Base-by-base conservation (phyloP, 1,140 invertebrate genomes). In the Caerostris extrusa region DNA sequence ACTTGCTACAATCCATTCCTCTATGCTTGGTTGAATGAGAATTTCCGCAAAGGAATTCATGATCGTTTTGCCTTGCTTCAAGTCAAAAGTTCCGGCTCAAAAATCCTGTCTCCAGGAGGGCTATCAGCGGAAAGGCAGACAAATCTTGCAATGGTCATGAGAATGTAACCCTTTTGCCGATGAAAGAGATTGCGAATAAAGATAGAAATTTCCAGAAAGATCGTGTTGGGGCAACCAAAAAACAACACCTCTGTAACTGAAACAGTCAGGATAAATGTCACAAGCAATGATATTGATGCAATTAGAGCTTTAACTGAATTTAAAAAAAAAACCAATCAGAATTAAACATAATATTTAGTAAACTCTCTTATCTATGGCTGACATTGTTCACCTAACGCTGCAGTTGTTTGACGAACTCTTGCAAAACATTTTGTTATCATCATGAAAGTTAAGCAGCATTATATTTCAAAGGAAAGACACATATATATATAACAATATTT, bases 1-100 rank as follows among this genome's bases (percentile, higher is more conserved):
- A 96, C 96, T 7, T 96, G 96, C 88, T 96, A 96, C 94, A 97
- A 97, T 94, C 97, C 97, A 0, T 96, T 97, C 92, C 95, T 97
- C 7, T 97, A 97, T 94, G 96, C 96, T 91, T 96, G 96, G 96
- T 95, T 97, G 14, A 95, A 95, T 90, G 95, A 95, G 69, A 95
- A 95, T 77, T 95, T 95, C 81, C 87, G 95, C 12, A 95, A n/a
- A 95, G 88, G 95, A 95, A 86, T 95, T 95, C 34, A 95, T 95
- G 93, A 91, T 90, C 10, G 95, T 95, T 3, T 50, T 95, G 6
- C 94, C 94, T 17, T 94, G 94, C 55, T 95, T 95, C 53, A 91
- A 94, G 8, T 88, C 89, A 1, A 58, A 10, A 7, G 8, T 5
- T 50, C 50, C 10, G 10, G 71, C 8, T 10, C 17, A 34, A 56